Percentiles rank a stretch among this genome's conserved stretches.
These are phyloP conservation scores for Parasteatoda lunata DNA, from an alignment of 2,888 invertebrate species.

Conservation along the genomic window DNA sequence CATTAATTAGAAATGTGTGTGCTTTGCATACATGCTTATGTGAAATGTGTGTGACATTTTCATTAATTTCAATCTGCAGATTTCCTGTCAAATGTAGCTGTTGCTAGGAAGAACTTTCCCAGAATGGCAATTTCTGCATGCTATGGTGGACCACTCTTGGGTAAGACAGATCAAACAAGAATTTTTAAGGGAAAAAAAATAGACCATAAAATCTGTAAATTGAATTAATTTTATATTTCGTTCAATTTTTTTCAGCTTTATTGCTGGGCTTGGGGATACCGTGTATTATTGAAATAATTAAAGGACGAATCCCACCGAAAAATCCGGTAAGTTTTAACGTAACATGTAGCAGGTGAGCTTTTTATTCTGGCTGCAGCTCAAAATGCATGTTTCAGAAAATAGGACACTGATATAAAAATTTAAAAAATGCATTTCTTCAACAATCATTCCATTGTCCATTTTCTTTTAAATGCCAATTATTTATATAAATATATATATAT, in stretches of 20 bases:
- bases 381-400: too few species aligned
- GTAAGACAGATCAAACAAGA: slow-evolving; percentile 72
- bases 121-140: slow-evolving; percentile 77
- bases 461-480: too few species aligned
- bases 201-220: background rate
- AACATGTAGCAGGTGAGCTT: too few species aligned
- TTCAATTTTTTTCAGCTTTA: slow-evolving; percentile 28
- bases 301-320: slow-evolving; percentile 49
- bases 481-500: too few species aligned
- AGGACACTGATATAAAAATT: too few species aligned
- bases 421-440: too few species aligned
- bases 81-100: slow-evolving; percentile 76
- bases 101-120: slow-evolving; percentile 76
- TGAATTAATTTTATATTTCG: background rate
- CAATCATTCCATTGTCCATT: too few species aligned
- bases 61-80: slow-evolving; percentile 71
- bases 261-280: slow-evolving; percentile 55
- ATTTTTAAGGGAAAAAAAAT: background rate
- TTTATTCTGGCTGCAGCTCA: too few species aligned
- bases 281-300: slow-evolving; percentile 62
- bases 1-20: too few species aligned
- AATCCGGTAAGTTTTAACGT: slow-evolving; percentile 38
- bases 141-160: slow-evolving; percentile 77
- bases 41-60: too few species aligned
- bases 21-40: too few species aligned